phyloP scores from a whole-genome alignment of 2,113 vertebrate genomes.

The Polypterus bichir region DNA sequence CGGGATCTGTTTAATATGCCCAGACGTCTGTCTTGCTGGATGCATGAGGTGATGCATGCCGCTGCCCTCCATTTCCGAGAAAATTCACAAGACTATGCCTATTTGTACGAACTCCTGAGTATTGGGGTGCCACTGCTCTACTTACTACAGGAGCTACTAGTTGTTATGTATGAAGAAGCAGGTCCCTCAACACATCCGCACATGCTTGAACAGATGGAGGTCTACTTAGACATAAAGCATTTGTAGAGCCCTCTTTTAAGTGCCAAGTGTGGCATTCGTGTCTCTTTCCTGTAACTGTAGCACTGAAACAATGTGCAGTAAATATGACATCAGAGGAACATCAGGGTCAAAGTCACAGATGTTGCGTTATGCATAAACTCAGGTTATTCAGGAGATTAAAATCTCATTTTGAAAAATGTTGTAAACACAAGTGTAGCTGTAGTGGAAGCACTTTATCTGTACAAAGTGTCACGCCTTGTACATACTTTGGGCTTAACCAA shows the following conservation, averaged over 20 bases:
- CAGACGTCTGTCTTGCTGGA: slow-evolving; percentile 53
- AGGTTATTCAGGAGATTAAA: slow-evolving; percentile 9
- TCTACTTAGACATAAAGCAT: slow-evolving; percentile 42
- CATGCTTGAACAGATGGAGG: slow-evolving; percentile 57
- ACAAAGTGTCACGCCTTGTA: slow-evolving; percentile 20
- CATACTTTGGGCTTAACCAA: neutral
- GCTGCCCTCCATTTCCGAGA: slow-evolving; percentile 65
- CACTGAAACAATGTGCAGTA: slow-evolving; percentile 12
- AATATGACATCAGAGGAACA: too few species aligned
- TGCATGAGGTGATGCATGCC: slow-evolving; percentile 49
- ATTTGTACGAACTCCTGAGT: slow-evolving; percentile 82
- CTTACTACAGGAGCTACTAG: slow-evolving; percentile 67
- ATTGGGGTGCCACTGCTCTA: slow-evolving; percentile 76
- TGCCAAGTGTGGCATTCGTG: slow-evolving; percentile 12
- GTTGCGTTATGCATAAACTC: neutral
- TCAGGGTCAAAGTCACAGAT: too few species aligned
- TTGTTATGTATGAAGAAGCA: slow-evolving; percentile 68
- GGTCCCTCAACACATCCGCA: slow-evolving; percentile 48
- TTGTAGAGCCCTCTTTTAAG: slow-evolving; percentile 21
- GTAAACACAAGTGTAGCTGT: slow-evolving; percentile 10
- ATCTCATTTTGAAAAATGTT: neutral
- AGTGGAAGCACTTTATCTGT: slow-evolving; percentile 52
- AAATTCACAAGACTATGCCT: slow-evolving; percentile 74
- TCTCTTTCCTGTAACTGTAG: slow-evolving; percentile 7
- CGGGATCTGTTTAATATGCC: slow-evolving; percentile 65